A percentile compares a stretch with the other conserved stretches of the same genome.
Conservation (phyloP, 2,797 vertebrate species). For the Monodelphis domestica region DNA sequence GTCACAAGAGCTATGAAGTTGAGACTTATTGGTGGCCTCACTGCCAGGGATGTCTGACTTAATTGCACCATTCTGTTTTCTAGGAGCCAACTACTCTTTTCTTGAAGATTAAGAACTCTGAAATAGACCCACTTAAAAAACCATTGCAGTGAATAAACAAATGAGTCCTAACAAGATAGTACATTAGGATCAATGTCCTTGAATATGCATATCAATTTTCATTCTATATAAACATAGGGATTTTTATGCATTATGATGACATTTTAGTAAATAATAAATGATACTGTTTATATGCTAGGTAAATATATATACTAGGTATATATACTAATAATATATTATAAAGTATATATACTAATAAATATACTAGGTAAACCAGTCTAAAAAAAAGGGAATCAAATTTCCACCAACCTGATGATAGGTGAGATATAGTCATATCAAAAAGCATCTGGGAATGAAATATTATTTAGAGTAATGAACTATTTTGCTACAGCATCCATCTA, state of each 20-base stretch:
- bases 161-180: constrained; percentile 9
- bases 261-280: constrained; percentile 17
- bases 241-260: constrained; percentile 27
- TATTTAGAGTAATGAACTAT: constrained; percentile 10
- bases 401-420: background rate
- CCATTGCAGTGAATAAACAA: constrained; percentile 24
- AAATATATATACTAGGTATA: too few species aligned
- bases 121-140: constrained; percentile 45
- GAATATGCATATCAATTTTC: constrained; percentile 1
- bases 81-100: constrained; percentile 39
- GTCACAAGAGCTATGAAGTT: background rate
- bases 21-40: background rate
- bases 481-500: background rate
- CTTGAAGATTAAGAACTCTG: constrained; percentile 33
- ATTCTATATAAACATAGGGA: background rate
- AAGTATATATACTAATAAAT: too few species aligned
- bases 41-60: constrained; percentile 11
- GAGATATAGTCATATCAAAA: constrained; percentile 27
- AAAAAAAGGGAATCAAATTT: constrained; percentile 26
- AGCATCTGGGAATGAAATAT: constrained; percentile 37
- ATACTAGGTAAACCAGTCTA: too few species aligned
- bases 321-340: too few species aligned
- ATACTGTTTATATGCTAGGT: constrained; percentile 31
- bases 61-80: constrained; percentile 29
- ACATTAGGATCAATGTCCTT: constrained; percentile 3